These are phyloP conservation scores for Nesidiocoris tenuis DNA, from an alignment of 2,888 invertebrate genomes.

Conservation along the genomic window DNA sequence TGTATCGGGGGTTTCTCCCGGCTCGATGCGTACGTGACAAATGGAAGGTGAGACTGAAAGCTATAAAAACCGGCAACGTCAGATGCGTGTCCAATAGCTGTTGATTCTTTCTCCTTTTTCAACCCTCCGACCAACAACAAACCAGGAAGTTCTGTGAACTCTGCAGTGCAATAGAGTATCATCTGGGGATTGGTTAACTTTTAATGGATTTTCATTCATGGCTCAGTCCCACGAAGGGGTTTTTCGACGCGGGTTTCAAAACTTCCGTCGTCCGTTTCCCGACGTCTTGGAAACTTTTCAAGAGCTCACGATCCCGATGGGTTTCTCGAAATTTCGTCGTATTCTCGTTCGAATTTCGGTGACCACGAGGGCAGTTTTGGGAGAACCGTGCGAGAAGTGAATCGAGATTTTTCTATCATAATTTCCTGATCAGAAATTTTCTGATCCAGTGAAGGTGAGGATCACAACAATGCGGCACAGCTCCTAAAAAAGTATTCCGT, in stretches of 20 bases:
- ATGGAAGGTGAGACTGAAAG: conserved; percentile 10
- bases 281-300: too few relatives aligned
- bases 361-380: too few relatives aligned
- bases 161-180: not conserved
- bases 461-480: too few relatives aligned
- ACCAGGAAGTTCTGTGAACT: not conserved
- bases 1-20: not conserved
- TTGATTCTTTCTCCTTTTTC: not conserved
- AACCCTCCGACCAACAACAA: not conserved
- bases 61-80: not conserved
- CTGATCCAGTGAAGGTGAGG: too few relatives aligned
- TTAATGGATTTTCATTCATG: not conserved
- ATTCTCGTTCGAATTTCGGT: too few relatives aligned
- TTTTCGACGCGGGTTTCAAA: too few relatives aligned
- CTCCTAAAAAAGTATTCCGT: too few relatives aligned
- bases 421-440: too few relatives aligned
- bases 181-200: not conserved
- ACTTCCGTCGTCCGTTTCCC: not conserved
- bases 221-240: not conserved
- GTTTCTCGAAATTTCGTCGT: too few relatives aligned
- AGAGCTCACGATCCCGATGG: too few relatives aligned
- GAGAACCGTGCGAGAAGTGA: too few relatives aligned
- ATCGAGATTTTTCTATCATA: too few relatives aligned
- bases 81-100: not conserved
- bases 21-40: conserved; percentile 3